Base-by-base conservation (phyloP, 2,113 vertebrate species). In the Platysternon megacephalum region DNA sequence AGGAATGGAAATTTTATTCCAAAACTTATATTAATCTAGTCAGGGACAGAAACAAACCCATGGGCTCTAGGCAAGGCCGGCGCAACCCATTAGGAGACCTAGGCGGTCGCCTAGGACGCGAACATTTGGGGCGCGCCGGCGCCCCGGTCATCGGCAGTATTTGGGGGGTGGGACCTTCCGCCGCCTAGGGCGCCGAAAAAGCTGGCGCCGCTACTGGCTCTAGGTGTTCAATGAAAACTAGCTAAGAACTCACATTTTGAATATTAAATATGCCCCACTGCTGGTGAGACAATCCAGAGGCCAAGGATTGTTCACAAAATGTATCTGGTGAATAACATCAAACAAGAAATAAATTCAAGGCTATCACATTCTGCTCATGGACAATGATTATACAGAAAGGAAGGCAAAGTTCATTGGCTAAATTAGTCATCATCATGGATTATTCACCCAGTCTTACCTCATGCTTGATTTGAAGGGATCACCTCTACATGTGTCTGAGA, bases 1-100 rank as follows among this genome's bases (percentile, higher is more conserved):
- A 72, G 80, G 79, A 91, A 88, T 0, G 5, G 89, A 86, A 95
- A 91, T 83, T 93, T 86, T 79, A 35, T 92, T 90, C 94, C 87
- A 46, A 86, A 89, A 91, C 68, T 82, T 90, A 81, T 52, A 65
- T 22, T 53, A 39, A 11, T 94, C 82, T 87, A 74, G 1, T 74
- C 26, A 76, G 87, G 52, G 81, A 2, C 51, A 89, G 91, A 42
- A 88, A 52, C 49, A 44, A 53, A 11, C 14, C 42, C 35, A 28
- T 12, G 29, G 0, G 9, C 95, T 65, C 39, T 3, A 2, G 80
- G 85, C n/a, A n/a, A n/a, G n/a, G n/a, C n/a, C n/a, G n/a, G n/a
- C n/a, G n/a, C n/a, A n/a, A n/a, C n/a, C n/a, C n/a, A n/a, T n/a
- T n/a, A n/a, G n/a, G n/a, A n/a, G n/a, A n/a, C n/a, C n/a, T n/a